phyloP scores from a whole-genome alignment of 2,888 invertebrate species.

The Caenorhabditis afra region DNA sequence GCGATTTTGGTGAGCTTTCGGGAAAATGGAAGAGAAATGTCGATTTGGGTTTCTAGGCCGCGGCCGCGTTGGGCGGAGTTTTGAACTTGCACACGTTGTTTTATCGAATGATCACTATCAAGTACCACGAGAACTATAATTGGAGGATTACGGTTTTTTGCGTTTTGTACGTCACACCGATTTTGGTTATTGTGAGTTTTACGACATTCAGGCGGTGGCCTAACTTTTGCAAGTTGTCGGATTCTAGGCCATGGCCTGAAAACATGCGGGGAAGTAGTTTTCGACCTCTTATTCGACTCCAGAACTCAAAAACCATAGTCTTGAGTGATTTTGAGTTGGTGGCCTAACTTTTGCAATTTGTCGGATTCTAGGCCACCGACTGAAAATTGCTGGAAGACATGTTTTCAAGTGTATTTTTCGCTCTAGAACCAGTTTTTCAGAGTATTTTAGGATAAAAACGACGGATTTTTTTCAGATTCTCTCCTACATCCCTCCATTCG shows the following conservation, averaged over 20 bases:
- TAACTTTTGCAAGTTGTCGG: neutral
- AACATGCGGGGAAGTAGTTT: neutral
- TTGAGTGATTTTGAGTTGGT: too few species aligned
- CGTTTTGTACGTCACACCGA: slow-evolving; percentile 17
- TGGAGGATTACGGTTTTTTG: slow-evolving; percentile 21
- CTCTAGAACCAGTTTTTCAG: too few species aligned
- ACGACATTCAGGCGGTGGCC: neutral
- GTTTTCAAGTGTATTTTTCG: neutral
- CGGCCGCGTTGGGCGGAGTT: neutral
- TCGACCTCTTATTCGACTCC: too few species aligned
- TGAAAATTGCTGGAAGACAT: neutral
- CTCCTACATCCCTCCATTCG: slow-evolving; percentile 42
- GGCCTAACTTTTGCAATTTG: too few species aligned
- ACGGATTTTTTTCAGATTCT: slow-evolving; percentile 26
- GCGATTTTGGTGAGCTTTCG: slow-evolving; percentile 1
- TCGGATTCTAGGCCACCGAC: too few species aligned
- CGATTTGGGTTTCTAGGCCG: slow-evolving; percentile 4
- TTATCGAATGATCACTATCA: slow-evolving; percentile 37
- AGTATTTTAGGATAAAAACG: too few species aligned
- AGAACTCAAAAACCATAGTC: too few species aligned
- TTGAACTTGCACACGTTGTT: slow-evolving; percentile 44
- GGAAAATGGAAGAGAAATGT: neutral
- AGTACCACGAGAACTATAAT: slow-evolving; percentile 15
- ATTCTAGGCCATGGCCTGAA: neutral
- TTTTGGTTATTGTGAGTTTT: slow-evolving; percentile 14